Percentiles rank a stretch among this genome's conserved stretches.
Evolutionary conservation across 2,888 invertebrate species (phyloP).

Genomic region (Acanthosepion pharaonis): DNA sequence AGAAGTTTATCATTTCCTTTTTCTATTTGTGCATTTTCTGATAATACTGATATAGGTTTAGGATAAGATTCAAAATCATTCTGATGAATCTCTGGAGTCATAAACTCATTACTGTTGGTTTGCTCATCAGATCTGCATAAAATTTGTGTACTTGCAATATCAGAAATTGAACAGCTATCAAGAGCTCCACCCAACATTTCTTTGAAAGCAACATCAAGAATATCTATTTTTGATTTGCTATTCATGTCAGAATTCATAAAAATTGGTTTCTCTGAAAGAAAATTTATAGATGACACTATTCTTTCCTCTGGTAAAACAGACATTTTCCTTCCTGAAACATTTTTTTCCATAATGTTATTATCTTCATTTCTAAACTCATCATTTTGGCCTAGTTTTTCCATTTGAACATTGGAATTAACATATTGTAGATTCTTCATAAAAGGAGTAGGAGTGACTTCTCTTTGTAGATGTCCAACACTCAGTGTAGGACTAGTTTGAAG

Average conservation of each 20-base stretch:
- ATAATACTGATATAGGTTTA: neutral
- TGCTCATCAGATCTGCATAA: neutral
- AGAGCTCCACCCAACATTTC: neutral
- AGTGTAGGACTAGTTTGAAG: too few relatives aligned
- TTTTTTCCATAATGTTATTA: neutral
- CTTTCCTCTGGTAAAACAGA: neutral
- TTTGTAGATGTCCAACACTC: neutral
- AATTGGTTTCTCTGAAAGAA: neutral
- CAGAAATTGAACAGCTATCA: neutral
- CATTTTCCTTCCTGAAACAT: neutral
- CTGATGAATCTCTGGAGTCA: neutral
- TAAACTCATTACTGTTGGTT: neutral
- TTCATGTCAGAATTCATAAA: neutral
- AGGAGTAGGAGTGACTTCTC: neutral
- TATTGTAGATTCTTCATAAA: neutral
- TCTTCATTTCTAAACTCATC: neutral
- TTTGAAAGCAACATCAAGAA: neutral
- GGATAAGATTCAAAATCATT: neutral
- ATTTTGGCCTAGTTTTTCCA: neutral
- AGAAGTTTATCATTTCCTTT: neutral
- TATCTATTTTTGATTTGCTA: neutral
- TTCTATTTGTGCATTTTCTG: neutral
- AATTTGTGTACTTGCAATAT: neutral
- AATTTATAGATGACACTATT: neutral
- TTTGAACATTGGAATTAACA: neutral